phyloP scores from a whole-genome alignment of 1,140 invertebrate genomes.

The Trichonephila inaurata region DNA sequence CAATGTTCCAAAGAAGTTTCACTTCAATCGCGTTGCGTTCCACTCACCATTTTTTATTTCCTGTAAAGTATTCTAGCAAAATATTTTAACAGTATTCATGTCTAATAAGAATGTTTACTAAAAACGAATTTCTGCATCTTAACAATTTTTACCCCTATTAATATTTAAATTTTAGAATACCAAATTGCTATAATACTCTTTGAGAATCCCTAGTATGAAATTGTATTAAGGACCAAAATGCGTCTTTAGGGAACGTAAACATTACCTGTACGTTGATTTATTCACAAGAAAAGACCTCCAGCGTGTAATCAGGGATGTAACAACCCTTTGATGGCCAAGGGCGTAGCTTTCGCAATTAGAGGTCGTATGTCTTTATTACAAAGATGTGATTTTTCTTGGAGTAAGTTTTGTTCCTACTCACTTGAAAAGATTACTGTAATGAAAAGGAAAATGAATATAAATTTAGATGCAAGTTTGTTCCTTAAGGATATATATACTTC shows the following conservation, averaged over 20 bases:
- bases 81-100: no score
- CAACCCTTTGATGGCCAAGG: conserved; percentile 10
- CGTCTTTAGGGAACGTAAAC: conserved; percentile 32
- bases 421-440: background rate
- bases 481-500: background rate
- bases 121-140: no score
- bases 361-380: background rate
- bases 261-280: conserved; percentile 7
- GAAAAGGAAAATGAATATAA: background rate
- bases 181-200: no score
- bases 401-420: no score
- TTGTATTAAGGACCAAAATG: background rate
- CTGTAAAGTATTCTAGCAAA: no score
- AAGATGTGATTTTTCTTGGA: background rate
- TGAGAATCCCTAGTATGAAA: background rate
- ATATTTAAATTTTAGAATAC: no score
- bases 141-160: no score
- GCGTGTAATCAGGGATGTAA: conserved; percentile 27
- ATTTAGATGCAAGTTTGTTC: background rate
- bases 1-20: no score
- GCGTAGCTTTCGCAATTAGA: conserved; percentile 39
- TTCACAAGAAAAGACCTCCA: background rate
- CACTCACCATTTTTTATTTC: no score
- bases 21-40: no score
- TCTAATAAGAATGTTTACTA: no score